These are phyloP conservation scores for Merops nubicus DNA, from an alignment of 2,113 vertebrate species.

Conservation along the genomic window DNA sequence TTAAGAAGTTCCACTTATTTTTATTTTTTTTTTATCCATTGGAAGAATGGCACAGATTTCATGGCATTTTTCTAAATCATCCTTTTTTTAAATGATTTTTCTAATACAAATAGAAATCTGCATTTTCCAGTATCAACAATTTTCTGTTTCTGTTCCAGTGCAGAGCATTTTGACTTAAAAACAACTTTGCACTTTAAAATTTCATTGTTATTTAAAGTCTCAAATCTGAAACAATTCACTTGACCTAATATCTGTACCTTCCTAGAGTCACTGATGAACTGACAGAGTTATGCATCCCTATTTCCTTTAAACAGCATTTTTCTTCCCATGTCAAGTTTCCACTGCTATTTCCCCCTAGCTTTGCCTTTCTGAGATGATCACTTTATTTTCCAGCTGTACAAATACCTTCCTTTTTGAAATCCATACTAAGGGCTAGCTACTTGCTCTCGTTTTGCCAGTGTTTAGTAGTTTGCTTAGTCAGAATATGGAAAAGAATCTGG, in stretches of 20 bases:
- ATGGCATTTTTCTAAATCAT: neutral
- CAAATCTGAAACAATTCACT: neutral
- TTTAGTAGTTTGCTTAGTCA: neutral
- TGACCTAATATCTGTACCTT: neutral
- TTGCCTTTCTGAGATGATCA: neutral
- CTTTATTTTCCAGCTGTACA: neutral
- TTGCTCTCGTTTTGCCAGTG: neutral
- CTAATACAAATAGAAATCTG: neutral
- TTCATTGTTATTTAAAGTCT: neutral
- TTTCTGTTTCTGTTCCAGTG: neutral
- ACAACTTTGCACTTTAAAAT: neutral
- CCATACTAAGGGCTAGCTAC: neutral
- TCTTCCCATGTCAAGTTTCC: neutral
- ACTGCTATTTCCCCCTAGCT: neutral
- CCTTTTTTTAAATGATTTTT: neutral
- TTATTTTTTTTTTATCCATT: accelerated
- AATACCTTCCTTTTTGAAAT: neutral
- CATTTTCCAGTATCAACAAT: neutral
- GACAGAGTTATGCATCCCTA: neutral
- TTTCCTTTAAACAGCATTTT: neutral
- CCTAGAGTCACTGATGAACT: neutral
- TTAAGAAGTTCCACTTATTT: neutral
- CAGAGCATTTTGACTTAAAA: neutral
- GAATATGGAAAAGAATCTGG: neutral
- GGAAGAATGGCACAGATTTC: neutral